phyloP scores from a whole-genome alignment of 1,140 invertebrate species.

The Cyclargus thomasi region DNA sequence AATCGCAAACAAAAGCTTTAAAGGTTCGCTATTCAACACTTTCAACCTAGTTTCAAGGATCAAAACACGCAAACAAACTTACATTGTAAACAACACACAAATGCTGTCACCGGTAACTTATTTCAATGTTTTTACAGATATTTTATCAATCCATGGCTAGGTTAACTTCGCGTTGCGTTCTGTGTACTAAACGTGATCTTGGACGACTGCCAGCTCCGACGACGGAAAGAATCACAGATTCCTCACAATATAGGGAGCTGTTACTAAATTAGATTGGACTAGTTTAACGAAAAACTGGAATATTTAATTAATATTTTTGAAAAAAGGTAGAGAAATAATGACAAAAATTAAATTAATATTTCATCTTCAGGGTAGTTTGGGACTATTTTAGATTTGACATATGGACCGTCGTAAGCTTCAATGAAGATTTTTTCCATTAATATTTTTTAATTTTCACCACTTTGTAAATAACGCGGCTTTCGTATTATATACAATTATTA shows the following conservation, averaged over 20 bases:
- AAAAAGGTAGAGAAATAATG: too few relatives aligned
- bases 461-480: too few relatives aligned
- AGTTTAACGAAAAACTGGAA: not conserved
- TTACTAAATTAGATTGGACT: conserved; percentile 11
- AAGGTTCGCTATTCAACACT: not conserved
- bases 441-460: too few relatives aligned
- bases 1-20: not conserved
- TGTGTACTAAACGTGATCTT: conserved; percentile 27
- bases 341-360: too few relatives aligned
- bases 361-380: too few relatives aligned
- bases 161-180: conserved; percentile 42
- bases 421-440: too few relatives aligned
- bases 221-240: conserved; percentile 28
- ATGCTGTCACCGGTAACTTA: not conserved
- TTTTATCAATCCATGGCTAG: conserved; percentile 32
- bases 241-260: conserved; percentile 22
- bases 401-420: too few relatives aligned
- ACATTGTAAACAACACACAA: conserved; percentile 5
- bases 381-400: too few relatives aligned
- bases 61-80: conserved; percentile 7
- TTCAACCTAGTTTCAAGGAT: not conserved
- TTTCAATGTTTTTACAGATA: not conserved
- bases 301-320: too few relatives aligned
- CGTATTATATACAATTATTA: too few relatives aligned
- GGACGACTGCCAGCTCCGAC: conserved; percentile 30